Conservation (phyloP, 2,888 invertebrate species). For the Griposia aprilina region DNA sequence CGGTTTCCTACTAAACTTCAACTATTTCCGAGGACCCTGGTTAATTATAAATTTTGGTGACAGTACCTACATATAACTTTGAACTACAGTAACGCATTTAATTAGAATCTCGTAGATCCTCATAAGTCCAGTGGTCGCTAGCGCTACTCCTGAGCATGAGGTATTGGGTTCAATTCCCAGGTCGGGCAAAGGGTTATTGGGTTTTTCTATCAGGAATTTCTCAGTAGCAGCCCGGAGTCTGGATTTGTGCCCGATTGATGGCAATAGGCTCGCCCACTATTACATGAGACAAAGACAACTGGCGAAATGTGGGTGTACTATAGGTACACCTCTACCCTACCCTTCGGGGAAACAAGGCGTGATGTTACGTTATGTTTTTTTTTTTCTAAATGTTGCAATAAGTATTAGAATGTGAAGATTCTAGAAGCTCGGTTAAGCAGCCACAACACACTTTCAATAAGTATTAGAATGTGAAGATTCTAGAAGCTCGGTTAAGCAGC, state of each 20-base stretch:
- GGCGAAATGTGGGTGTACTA: neutral
- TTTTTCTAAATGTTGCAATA: no score
- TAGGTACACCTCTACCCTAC: neutral
- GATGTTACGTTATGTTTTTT: neutral
- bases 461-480: neutral
- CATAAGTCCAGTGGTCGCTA: neutral
- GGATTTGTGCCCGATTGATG: neutral
- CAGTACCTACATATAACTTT: neutral
- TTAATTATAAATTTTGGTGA: no score
- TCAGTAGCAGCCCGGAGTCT: no score
- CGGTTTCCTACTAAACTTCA: no score
- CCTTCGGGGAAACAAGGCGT: neutral
- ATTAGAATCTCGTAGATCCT: neutral
- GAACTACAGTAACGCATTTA: neutral
- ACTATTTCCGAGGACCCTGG: no score
- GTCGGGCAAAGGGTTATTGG: neutral
- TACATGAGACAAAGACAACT: neutral
- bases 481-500: no score
- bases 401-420: neutral
- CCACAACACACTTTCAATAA: no score
- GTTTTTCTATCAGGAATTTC: neutral
- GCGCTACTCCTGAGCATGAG: neutral
- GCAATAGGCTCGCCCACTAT: neutral
- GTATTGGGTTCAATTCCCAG: neutral
- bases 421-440: no score